phyloP scores from a whole-genome alignment of 2,888 invertebrate genomes.

The Aleiodes leptofemur region DNA sequence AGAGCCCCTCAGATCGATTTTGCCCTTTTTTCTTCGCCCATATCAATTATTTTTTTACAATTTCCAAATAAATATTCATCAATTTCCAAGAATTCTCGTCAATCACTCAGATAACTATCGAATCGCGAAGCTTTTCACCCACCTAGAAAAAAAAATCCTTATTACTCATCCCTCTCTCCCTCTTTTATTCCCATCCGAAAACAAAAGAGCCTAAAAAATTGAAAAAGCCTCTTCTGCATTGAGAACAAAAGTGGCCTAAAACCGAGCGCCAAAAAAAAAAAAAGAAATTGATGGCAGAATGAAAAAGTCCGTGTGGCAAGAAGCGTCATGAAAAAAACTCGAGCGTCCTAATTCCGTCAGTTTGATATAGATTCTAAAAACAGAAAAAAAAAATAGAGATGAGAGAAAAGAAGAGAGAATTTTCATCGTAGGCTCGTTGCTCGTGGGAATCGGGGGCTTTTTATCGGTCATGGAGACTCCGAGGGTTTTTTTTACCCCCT shows the following conservation, averaged over 20 bases:
- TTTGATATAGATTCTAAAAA: slow-evolving; percentile 26
- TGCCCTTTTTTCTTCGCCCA: no score
- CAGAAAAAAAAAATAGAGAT: slow-evolving; percentile 42
- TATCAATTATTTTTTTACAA: no score
- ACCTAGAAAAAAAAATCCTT: slow-evolving; percentile 5
- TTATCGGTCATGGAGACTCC: slow-evolving; percentile 58
- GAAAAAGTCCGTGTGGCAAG: slow-evolving; percentile 34
- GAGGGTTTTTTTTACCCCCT: slow-evolving; percentile 5
- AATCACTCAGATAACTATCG: not conserved
- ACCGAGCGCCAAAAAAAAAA: slow-evolving; percentile 44
- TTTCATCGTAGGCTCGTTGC: slow-evolving; percentile 54
- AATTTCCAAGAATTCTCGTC: not conserved
- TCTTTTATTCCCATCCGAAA: not conserved
- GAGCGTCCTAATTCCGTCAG: slow-evolving; percentile 41
- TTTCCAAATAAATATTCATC: slow-evolving; percentile 10
- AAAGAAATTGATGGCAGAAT: slow-evolving; percentile 51
- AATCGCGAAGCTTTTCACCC: not conserved
- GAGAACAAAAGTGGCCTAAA: slow-evolving; percentile 46
- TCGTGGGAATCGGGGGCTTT: slow-evolving; percentile 58
- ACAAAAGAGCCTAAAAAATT: slow-evolving; percentile 27
- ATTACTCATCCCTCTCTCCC: slow-evolving; percentile 8
- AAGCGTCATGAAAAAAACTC: slow-evolving; percentile 39
- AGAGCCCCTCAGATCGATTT: no score
- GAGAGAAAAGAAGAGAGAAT: slow-evolving; percentile 52
- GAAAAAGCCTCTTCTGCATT: slow-evolving; percentile 28